These are phyloP conservation scores for Labeo catla DNA, from an alignment of 2,113 vertebrate species.

Conservation along the genomic window DNA sequence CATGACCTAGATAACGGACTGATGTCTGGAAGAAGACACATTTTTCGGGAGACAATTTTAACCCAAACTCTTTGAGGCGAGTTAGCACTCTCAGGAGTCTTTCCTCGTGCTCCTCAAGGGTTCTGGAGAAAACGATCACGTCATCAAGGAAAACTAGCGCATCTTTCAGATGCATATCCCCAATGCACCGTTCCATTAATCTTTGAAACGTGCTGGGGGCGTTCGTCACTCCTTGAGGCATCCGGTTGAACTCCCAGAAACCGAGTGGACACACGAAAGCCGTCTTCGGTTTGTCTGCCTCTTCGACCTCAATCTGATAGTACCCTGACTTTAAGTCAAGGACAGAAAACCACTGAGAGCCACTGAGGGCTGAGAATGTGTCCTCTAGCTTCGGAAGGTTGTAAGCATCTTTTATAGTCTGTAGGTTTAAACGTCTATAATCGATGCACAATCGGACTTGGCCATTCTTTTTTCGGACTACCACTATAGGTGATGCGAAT, in stretches of 20 bases:
- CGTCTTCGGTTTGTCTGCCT: not conserved
- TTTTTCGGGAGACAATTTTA: slow-evolving; percentile 38
- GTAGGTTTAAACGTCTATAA: no score
- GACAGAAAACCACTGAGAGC: slow-evolving; percentile 41
- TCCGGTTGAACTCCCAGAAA: not conserved
- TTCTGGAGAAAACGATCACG: slow-evolving; percentile 13
- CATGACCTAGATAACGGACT: slow-evolving; percentile 22
- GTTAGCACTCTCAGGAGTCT: slow-evolving; percentile 41
- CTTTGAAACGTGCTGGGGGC: not conserved
- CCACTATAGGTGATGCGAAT: slow-evolving; percentile 34
- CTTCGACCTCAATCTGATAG: not conserved
- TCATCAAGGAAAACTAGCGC: not conserved
- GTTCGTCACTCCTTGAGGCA: not conserved
- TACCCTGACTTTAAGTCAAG: slow-evolving; percentile 35
- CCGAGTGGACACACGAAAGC: not conserved
- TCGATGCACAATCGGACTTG: no score
- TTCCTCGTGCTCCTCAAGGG: slow-evolving; percentile 34
- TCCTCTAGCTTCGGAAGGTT: slow-evolving; percentile 35
- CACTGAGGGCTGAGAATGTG: not conserved
- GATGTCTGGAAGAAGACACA: slow-evolving; percentile 35
- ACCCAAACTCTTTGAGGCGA: slow-evolving; percentile 25
- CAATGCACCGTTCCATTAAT: slow-evolving; percentile 15
- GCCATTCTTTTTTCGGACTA: slow-evolving; percentile 31
- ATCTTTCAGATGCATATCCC: slow-evolving; percentile 7
- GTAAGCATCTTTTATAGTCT: slow-evolving; percentile 16